Evolutionary conservation across 2,888 invertebrate species (phyloP).

Genomic region (Vannuccia rotundouncinata): DNA sequence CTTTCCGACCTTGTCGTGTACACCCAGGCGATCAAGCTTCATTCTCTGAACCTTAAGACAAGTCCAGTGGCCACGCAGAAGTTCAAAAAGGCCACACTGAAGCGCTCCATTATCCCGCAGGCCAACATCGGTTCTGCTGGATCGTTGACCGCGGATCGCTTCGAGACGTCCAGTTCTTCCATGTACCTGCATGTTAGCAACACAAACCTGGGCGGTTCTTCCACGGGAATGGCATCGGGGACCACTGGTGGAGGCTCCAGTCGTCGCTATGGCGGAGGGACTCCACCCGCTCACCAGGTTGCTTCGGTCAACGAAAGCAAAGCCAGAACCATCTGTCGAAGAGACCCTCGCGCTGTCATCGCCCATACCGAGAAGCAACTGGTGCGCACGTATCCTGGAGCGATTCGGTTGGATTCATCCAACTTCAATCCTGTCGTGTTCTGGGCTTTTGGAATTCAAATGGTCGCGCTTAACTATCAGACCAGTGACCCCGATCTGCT

Average conservation of each 20-base stretch:
- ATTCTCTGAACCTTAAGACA: slow-evolving; percentile 11
- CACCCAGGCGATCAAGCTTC: slow-evolving; percentile 87
- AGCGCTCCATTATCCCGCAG: slow-evolving; percentile 13
- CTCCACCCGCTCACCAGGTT: slow-evolving; percentile 32
- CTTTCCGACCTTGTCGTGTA: slow-evolving; percentile 86
- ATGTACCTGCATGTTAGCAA: background rate
- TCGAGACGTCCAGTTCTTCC: background rate
- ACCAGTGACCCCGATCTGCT: slow-evolving; percentile 80
- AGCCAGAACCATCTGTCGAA: slow-evolving; percentile 81
- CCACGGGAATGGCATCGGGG: background rate
- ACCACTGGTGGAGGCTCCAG: background rate
- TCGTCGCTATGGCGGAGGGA: slow-evolving; percentile 13
- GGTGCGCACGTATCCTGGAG: slow-evolving; percentile 84
- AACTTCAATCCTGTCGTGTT: slow-evolving; percentile 90
- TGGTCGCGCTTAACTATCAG: slow-evolving; percentile 83
- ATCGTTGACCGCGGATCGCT: slow-evolving; percentile 3
- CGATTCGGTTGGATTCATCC: slow-evolving; percentile 86
- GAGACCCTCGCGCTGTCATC: slow-evolving; percentile 64
- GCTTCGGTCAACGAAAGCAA: slow-evolving; percentile 84
- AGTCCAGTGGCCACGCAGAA: slow-evolving; percentile 33
- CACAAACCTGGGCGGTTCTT: background rate
- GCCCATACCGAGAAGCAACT: slow-evolving; percentile 78
- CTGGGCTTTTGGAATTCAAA: slow-evolving; percentile 87
- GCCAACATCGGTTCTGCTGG: background rate
- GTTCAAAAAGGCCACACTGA: slow-evolving; percentile 35